Evolutionary conservation across 2,797 vertebrate genomes (phyloP), one percentile per base, ranked within the genome.

Genomic region (Valencia hispanica): DNA sequence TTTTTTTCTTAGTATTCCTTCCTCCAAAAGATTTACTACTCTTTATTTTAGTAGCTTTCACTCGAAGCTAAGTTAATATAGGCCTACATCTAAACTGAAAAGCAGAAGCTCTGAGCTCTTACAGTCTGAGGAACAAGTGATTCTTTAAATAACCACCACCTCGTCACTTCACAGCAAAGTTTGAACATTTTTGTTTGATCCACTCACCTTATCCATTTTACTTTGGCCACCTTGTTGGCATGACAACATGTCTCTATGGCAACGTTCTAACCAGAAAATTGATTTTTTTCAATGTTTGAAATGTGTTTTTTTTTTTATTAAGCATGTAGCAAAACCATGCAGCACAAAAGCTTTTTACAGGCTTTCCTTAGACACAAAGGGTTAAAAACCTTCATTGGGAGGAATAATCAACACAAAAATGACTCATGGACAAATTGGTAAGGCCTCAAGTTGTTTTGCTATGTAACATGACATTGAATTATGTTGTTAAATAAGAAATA

Each of bases 191-290:
- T 74, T 72, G 73, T 69, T 75, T 81, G 55, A 81, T 68, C 51
- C 77, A 72, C 82, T 87, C 51, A 30, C 73, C 83, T 70, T 27
- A 68, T 83, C 39, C 68, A 81, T 86, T 84, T 80, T 73, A 78
- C 80, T 72, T 59, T 73, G 80, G 77, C 81, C 78, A 82, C 79
- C 79, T 86, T 86, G 93, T 93, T 87, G 84, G 89, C 92, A 91
- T 89, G 92, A 93, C 93, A 92, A 88, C 87, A 63, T 32, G 74
- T 94, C 75, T 81, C 94, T 86, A 93, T 95, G 89, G 88, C 89
- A 93, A 95, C 93, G 79, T 83, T 66, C 18, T 71, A 84, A 87
- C 87, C 79, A 78, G 84, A 70, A 87, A 85, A 82, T 76, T 65
- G 70, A 81, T 87, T 87, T 73, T 41, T 50, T 43, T 34, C 76